Evolutionary conservation across 2,888 invertebrate species (phyloP).

Genomic region (Catocala nupta): DNA sequence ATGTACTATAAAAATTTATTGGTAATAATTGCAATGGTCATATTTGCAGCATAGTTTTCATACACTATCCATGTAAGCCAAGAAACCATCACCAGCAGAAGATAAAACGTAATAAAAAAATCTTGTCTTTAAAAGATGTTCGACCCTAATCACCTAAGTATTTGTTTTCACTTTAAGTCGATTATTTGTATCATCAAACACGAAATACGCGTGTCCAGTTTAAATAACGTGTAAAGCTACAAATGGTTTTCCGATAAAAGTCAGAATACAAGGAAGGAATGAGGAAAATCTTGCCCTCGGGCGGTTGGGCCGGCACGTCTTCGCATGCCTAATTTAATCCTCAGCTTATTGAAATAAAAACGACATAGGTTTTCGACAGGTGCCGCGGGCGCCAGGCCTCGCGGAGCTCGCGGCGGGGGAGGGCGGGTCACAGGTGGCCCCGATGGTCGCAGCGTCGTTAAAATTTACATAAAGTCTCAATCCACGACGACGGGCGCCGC

Average conservation of each 20-base stretch:
- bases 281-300: conserved; percentile 62
- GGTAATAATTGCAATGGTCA: no score
- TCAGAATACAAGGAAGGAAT: conserved; percentile 59
- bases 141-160: background rate
- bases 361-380: conserved; percentile 87
- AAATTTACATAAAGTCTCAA: conserved; percentile 88
- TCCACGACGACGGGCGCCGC: conserved; percentile 81
- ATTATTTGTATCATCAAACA: conserved; percentile 38
- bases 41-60: no score
- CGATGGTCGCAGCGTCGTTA: conserved; percentile 88
- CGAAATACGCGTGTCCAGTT: conserved; percentile 47
- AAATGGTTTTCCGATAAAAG: conserved; percentile 55
- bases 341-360: conserved; percentile 87
- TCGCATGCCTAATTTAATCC: conserved; percentile 86
- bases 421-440: conserved; percentile 82
- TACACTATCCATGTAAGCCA: no score
- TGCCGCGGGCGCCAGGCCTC: conserved; percentile 68
- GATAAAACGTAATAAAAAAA: background rate
- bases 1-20: no score
- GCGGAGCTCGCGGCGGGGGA: conserved; percentile 49
- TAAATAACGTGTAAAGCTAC: conserved; percentile 48
- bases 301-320: conserved; percentile 67
- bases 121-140: background rate
- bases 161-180: background rate
- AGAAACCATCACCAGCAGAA: no score